These are phyloP conservation scores for Hypomecis punctinalis DNA, from an alignment of 2,888 invertebrate genomes.

Conservation along the genomic window DNA sequence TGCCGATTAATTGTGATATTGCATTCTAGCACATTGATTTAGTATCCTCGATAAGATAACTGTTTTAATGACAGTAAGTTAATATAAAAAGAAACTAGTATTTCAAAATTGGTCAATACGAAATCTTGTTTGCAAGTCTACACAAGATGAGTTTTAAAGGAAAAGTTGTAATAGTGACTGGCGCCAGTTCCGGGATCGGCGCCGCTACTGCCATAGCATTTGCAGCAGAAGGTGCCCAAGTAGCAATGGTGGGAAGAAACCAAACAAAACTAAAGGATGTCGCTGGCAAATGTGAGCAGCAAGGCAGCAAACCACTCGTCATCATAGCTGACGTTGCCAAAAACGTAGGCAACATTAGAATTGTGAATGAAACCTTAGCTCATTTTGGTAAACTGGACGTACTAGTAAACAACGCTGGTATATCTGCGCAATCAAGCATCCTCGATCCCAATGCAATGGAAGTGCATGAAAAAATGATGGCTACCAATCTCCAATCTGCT, in stretches of 20 bases:
- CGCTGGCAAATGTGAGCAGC: slow-evolving; percentile 12
- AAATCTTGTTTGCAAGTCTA: not conserved
- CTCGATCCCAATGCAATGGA: slow-evolving; percentile 26
- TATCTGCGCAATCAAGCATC: slow-evolving; percentile 10
- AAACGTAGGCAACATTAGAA: slow-evolving; percentile 6
- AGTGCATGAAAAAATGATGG: slow-evolving; percentile 32
- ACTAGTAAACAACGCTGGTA: slow-evolving; percentile 43
- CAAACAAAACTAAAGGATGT: slow-evolving; percentile 40
- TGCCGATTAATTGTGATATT: not conserved
- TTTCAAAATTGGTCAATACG: not conserved
- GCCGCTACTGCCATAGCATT: slow-evolving; percentile 44
- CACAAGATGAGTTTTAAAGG: slow-evolving; percentile 46
- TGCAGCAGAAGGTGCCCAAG: slow-evolving; percentile 44
- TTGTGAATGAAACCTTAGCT: slow-evolving; percentile 12
- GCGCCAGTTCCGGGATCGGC: slow-evolving; percentile 52
- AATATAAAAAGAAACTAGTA: not conserved
- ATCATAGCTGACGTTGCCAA: slow-evolving; percentile 16
- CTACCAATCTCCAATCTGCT: slow-evolving; percentile 36
- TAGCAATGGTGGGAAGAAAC: slow-evolving; percentile 48
- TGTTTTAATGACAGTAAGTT: too few species aligned
- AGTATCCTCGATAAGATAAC: slow-evolving; percentile 1
- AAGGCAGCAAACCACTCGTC: slow-evolving; percentile 16
- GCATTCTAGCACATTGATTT: not conserved
- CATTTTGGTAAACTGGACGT: slow-evolving; percentile 37
- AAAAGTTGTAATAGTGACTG: slow-evolving; percentile 52